Base-by-base conservation (phyloP, 2,797 vertebrate species). In the Morelia viridis region DNA sequence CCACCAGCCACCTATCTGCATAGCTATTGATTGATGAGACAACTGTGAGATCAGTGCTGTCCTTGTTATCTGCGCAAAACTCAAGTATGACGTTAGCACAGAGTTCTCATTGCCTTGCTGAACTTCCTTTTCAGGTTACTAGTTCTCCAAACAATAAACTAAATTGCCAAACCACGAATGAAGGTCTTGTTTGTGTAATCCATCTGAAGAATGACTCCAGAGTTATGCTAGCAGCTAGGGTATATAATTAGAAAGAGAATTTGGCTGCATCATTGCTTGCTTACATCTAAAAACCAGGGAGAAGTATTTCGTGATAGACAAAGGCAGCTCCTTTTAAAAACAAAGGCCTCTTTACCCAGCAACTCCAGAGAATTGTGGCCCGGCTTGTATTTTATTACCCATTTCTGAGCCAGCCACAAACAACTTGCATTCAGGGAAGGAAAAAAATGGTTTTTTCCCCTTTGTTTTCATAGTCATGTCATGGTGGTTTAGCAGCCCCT, bases 341-440 rank as follows among this genome's bases (percentile, higher is more conserved):
- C 64, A 76, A 87, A 87, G 22, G 50, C 65, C 60, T n/a, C 35
- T 28, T 60, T 80, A 5, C 41, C 56, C 64, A 89, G 50, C n/a
- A 46, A 71, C 56, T 89, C 87, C 87, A 86, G 41, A 68, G 57
- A 46, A 19, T 62, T 83, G 80, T 56, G 92, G 65, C 35, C 57
- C 13, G 58, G 64, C 65, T 90, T 68, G 90, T 83, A 60, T 89
- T 91, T 80, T 90, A 89, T 87, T 76, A 85, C 65, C 87, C 31
- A 61, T 80, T 89, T 91, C 84, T 91, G 88, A 91, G 90, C 88
- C 88, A 91, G 65, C 31, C 65, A 60, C 88, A 62, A 86, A 87
- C 87, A 57, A 90, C 86, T 89, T 93, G 84, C 62, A 64, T 86
- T 62, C 56, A 89, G 64, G 65, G 46, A 41, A 57, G 88, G 62